phyloP scores from a whole-genome alignment of 2,113 vertebrate species.

The Tupaia chinensis region DNA sequence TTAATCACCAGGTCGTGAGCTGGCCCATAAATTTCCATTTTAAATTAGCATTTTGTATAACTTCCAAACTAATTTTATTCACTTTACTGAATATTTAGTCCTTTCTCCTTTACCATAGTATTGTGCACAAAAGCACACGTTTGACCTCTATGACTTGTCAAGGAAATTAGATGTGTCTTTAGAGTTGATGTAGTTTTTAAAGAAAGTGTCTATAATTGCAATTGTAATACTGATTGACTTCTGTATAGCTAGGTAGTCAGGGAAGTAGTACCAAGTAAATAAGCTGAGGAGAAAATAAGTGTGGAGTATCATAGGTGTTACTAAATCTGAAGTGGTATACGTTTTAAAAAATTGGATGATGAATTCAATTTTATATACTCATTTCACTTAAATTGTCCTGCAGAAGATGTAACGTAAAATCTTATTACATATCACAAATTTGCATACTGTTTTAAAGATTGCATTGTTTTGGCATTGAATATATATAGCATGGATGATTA shows the following conservation, averaged over 20 bases:
- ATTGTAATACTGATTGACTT: not conserved
- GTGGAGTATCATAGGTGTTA: not conserved
- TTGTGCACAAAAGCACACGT: not conserved
- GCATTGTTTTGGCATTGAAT: not conserved
- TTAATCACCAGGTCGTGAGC: too few species aligned
- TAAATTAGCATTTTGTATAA: slow-evolving; percentile 23
- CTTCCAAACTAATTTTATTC: slow-evolving; percentile 41
- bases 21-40: slow-evolving; percentile 36
- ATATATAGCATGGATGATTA: not conserved
- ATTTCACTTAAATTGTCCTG: slow-evolving; percentile 2
- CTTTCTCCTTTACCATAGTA: not conserved
- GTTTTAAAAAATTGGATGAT: slow-evolving; percentile 6
- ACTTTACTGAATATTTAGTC: slow-evolving; percentile 1
- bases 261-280: not conserved
- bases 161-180: slow-evolving; percentile 4
- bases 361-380: not conserved
- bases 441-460: slow-evolving; percentile 13
- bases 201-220: not conserved
- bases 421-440: not conserved
- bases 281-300: not conserved
- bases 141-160: not conserved
- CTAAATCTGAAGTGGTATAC: not conserved
- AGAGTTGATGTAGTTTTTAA: slow-evolving; percentile 26
- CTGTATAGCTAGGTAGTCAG: not conserved
- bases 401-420: slow-evolving; percentile 3